Conservation (phyloP, 2,888 invertebrate species). For the Caenorhabditis becei region DNA sequence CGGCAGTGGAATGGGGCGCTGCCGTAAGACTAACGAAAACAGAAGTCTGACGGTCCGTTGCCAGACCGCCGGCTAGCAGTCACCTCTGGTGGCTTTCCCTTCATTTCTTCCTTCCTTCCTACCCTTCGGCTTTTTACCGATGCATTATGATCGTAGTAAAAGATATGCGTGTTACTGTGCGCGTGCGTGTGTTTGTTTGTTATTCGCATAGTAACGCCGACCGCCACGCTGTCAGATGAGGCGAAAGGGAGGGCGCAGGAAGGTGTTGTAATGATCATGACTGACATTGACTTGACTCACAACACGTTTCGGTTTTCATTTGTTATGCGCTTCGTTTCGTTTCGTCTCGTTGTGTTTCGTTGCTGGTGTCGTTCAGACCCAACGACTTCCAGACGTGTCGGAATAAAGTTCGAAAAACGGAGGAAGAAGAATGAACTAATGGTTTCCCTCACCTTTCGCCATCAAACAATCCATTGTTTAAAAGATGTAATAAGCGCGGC, state of each 20-base stretch:
- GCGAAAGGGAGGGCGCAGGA: slow-evolving; percentile 17
- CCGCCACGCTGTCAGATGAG: slow-evolving; percentile 41
- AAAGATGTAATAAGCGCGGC: slow-evolving; percentile 59
- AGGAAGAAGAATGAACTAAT: slow-evolving; percentile 20
- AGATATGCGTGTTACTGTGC: slow-evolving; percentile 17
- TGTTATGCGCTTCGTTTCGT: slow-evolving; percentile 1
- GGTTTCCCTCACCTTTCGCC: slow-evolving; percentile 48
- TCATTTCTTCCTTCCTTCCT: background rate
- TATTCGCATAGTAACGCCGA: slow-evolving; percentile 38
- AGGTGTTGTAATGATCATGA: slow-evolving; percentile 53
- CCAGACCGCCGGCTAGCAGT: slow-evolving; percentile 10
- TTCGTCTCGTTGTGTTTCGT: too few species aligned
- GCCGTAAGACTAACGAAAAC: slow-evolving; percentile 24
- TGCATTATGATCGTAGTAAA: slow-evolving; percentile 31
- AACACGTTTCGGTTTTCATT: slow-evolving; percentile 23
- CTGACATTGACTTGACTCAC: slow-evolving; percentile 13
- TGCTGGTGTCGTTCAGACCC: too few species aligned
- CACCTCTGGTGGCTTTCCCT: background rate
- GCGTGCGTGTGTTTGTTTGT: slow-evolving; percentile 38
- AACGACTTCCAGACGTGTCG: background rate
- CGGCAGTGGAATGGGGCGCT: slow-evolving; percentile 25
- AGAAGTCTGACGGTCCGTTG: slow-evolving; percentile 4
- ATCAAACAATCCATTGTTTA: slow-evolving; percentile 60
- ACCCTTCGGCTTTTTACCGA: slow-evolving; percentile 14
- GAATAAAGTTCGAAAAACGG: background rate